A percentile compares a stretch with the other conserved stretches of the same genome.
Conservation (phyloP, 1,140 invertebrate species). For the Macrobrachium rosenbergii region DNA sequence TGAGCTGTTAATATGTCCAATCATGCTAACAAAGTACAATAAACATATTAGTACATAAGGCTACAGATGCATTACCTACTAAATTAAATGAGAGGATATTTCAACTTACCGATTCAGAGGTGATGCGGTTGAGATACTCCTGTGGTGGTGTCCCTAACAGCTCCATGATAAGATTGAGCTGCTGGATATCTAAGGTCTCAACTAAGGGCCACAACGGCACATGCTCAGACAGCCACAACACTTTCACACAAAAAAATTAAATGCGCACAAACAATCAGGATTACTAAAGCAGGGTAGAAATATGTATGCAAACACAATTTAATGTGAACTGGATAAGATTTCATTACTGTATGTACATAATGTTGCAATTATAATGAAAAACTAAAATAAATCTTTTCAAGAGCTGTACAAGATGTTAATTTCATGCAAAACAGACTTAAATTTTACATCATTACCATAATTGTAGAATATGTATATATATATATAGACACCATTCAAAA, state of each 20-base stretch:
- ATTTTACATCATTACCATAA: no score
- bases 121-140: conserved; percentile 75
- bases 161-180: conserved; percentile 76
- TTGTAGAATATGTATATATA: no score
- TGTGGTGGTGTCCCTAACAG: conserved; percentile 76
- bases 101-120: conserved; percentile 74
- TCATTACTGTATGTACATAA: no score
- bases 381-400: no score
- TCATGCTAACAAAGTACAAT: not conserved
- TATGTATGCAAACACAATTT: not conserved
- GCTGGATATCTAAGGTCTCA: conserved; percentile 75
- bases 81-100: not conserved
- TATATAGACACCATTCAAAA: no score
- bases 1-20: no score
- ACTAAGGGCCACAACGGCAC: conserved; percentile 56
- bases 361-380: no score
- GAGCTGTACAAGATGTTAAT: no score
- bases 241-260: conserved; percentile 19
- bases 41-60: not conserved
- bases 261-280: conserved; percentile 6
- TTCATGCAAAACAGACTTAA: no score
- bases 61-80: not conserved
- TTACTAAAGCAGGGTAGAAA: not conserved
- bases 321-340: no score
- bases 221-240: conserved; percentile 36